Conservation (phyloP, 2,888 invertebrate genomes). For the Argynnis bischoffii region DNA sequence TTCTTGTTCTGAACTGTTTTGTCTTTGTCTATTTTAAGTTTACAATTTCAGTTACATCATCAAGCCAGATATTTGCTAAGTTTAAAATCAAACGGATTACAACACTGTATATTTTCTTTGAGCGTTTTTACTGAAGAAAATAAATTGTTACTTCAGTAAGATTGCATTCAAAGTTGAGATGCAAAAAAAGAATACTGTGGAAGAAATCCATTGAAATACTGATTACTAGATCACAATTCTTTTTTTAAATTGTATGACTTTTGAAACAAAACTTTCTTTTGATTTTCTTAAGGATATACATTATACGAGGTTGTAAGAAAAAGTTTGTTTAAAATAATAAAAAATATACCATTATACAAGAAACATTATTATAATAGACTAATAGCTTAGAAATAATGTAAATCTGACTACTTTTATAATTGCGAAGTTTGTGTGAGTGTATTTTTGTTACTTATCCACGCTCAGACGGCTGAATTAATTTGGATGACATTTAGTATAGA, state of each 20-base stretch:
- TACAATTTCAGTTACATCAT: too few species aligned
- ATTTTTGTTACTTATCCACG: too few species aligned
- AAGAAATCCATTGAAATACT: conserved; percentile 12
- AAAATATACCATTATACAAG: too few species aligned
- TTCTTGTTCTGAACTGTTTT: too few species aligned
- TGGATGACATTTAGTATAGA: too few species aligned
- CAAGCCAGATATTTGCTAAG: too few species aligned
- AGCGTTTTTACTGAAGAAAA: conserved; percentile 1
- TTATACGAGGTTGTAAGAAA: background rate
- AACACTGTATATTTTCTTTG: conserved; percentile 4
- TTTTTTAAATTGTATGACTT: conserved; percentile 20
- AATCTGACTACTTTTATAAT: too few species aligned
- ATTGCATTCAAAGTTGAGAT: conserved; percentile 21
- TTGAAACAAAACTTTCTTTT: background rate
- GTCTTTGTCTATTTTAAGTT: too few species aligned
- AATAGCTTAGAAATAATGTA: too few species aligned
- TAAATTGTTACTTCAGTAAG: conserved; percentile 20
- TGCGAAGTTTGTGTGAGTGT: too few species aligned
- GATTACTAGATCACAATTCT: conserved; percentile 15
- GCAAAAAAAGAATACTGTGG: conserved; percentile 10
- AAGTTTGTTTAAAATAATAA: background rate
- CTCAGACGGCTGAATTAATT: too few species aligned
- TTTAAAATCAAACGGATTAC: background rate
- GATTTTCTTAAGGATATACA: conserved; percentile 4
- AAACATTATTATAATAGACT: too few species aligned